phyloP scores from a whole-genome alignment of 2,888 invertebrate genomes.

The Torymus tubicola region DNA sequence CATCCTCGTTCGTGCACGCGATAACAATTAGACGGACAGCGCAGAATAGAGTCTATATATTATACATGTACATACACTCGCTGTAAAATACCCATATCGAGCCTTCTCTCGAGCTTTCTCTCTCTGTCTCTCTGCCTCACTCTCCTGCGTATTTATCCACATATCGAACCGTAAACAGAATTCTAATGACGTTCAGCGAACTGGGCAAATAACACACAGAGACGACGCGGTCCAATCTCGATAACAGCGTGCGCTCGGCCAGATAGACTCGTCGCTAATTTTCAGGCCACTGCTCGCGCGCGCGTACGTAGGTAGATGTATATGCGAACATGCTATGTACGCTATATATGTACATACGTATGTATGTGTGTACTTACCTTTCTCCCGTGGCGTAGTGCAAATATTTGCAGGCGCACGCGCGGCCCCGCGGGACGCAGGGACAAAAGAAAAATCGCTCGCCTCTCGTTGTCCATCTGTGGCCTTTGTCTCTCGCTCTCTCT shows the following conservation, averaged over 20 bases:
- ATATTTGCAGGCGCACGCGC: constrained; percentile 37
- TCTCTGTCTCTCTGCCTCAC: too few relatives aligned
- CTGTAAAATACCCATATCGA: constrained; percentile 30
- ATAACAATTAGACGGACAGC: too few relatives aligned
- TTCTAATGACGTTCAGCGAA: constrained; percentile 33
- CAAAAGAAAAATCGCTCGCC: constrained; percentile 53
- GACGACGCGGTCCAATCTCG: constrained; percentile 34
- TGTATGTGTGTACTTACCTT: constrained; percentile 1
- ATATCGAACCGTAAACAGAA: constrained; percentile 30
- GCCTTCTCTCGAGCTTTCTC: too few relatives aligned
- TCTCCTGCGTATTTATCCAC: too few relatives aligned
- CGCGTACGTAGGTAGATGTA: neutral
- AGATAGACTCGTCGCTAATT: constrained; percentile 21
- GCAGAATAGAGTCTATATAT: too few relatives aligned
- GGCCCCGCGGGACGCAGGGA: constrained; percentile 1
- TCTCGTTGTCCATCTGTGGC: constrained; percentile 28
- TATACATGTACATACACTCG: too few relatives aligned
- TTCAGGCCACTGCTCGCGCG: constrained; percentile 16
- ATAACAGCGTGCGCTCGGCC: constrained; percentile 22
- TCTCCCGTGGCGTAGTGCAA: constrained; percentile 22
- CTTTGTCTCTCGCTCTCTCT: constrained; percentile 8
- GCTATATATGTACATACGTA: neutral
- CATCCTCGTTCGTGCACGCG: too few relatives aligned
- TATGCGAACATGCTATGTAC: neutral
- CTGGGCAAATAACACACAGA: constrained; percentile 1